Evolutionary conservation across 2,888 invertebrate species (phyloP), one percentile per base, ranked within the genome.

Genomic region (Yponomeuta malinellus): DNA sequence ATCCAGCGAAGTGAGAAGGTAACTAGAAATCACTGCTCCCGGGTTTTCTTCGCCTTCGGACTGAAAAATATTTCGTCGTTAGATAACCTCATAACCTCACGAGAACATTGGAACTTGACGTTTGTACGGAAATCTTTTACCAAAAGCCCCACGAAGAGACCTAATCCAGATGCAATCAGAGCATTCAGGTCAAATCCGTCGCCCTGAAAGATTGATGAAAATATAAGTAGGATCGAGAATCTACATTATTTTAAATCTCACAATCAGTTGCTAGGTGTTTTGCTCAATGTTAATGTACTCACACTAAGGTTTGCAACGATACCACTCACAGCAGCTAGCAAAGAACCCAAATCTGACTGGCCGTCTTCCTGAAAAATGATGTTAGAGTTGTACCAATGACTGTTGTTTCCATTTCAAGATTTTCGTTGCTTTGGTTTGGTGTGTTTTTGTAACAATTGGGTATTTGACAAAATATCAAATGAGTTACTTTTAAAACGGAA

Each of bases 11-110:
- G 92, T 92, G 52, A 88, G 75, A 9, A 92, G 77, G 72, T 92
- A 93, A 72, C 87, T 86, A 6, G 86, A 90, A 33, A 92, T 83
- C 23, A 90, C 77, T 12, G 84, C 79, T n/a, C 93, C 93, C 2
- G 92, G 91, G 71, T 91, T 89, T 73, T 90, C 82, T 72, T 85
- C 85, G 6, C 88, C 92, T 77, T 91, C 88, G 15, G 92, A 92
- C 92, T 90, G 74, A 72, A 72, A 69, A 48, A 70, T 65, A 67
- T 64, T 43, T 66, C 68, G 70, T 72, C 48, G 66, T 70, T 66
- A 43, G 8, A 48, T 10, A 43, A 43, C 43, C 43, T 8, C 43
- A 37, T 37, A 8, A 43, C 9, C 8, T 5, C 5, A 43, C 43
- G 43, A 43, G 43, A 43, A 43, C 8, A 8, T 8, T 43, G 8